Evolutionary conservation across 2,888 invertebrate species (phyloP), one percentile per base, ranked within the genome.

Genomic region (Cylindroiulus punctatus): DNA sequence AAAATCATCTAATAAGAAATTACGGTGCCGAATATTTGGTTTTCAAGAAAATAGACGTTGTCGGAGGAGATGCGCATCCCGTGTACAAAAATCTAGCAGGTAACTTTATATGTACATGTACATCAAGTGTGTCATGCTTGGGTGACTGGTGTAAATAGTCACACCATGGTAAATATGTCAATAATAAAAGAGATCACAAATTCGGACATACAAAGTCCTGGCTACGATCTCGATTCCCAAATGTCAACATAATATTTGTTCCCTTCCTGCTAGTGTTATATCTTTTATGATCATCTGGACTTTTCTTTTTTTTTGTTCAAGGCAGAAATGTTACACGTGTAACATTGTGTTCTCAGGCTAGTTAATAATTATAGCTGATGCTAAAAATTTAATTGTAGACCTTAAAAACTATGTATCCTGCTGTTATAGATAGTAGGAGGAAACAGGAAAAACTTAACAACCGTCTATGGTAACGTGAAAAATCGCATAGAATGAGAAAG

Each of bases 1-100:
- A 90, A 87, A 88, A 90, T 44, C 91, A 91, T 89, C 90, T 90
- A 2, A 88, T 88, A 52, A 88, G 89, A 36, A 89, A 89, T 36
- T 92, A 90, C 88, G 89, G 89, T 57, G 90, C 91, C 0, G 92
- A 92, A 88, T 92, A 92, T 88, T 91, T 91, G 2, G 89, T 92
- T 47, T 92, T 92, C 89, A 89, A 90, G 36, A 92, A 92, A 88
- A 89, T 91, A 17, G 90, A 91, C 88, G 91, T 92, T 1, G 88
- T 89, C 8, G 90, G 90, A 0, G 90, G 90, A 32, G 89, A 90
- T 65, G 89, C 90, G 42, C 90, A 89, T 84, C 90, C 91, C 1
- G 89, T 91, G 1, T 92, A 91, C 90, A 89, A 90, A 87, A 90
- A 89, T 87, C 89, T 91, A 30, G 88, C 88, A 86, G 89, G 90